phyloP scores from a whole-genome alignment of 2,888 invertebrate species.

The Hirtodrosophila cameraria region DNA sequence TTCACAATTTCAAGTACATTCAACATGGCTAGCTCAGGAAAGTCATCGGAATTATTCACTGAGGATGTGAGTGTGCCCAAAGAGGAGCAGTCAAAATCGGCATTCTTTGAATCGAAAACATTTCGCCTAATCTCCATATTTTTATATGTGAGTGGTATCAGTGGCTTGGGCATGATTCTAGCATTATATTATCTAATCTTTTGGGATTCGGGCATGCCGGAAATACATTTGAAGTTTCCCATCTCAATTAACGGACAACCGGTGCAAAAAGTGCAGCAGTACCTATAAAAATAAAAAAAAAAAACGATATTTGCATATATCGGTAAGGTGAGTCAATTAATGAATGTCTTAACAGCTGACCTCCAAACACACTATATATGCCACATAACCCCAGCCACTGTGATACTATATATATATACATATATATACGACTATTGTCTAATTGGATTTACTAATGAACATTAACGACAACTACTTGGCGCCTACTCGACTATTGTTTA shows the following conservation, averaged over 20 bases:
- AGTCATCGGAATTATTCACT: background rate
- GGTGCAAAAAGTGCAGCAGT: conserved; percentile 77
- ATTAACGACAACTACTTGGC: background rate
- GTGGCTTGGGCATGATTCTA: conserved; percentile 80
- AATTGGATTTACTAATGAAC: conserved; percentile 60
- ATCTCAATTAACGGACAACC: conserved; percentile 78
- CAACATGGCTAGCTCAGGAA: conserved; percentile 21
- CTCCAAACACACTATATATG: background rate
- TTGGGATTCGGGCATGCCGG: conserved; percentile 83
- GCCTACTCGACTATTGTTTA: background rate
- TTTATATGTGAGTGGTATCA: conserved; percentile 81
- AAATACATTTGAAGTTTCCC: conserved; percentile 81
- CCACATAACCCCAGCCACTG: background rate
- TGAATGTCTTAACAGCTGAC: background rate
- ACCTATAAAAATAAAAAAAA: conserved; percentile 43
- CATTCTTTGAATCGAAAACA: conserved; percentile 77
- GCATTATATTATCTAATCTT: conserved; percentile 81
- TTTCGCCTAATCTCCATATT: conserved; percentile 79
- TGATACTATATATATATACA: too few species aligned
- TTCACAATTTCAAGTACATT: background rate
- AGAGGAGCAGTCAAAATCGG: conserved; percentile 54
- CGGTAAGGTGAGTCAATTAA: conserved; percentile 34
- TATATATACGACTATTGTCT: conserved; percentile 25
- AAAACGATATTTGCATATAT: too few species aligned
- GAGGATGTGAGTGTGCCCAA: conserved; percentile 62